Conservation (phyloP, 1,140 invertebrate genomes). For the Drosophila suzukii region DNA sequence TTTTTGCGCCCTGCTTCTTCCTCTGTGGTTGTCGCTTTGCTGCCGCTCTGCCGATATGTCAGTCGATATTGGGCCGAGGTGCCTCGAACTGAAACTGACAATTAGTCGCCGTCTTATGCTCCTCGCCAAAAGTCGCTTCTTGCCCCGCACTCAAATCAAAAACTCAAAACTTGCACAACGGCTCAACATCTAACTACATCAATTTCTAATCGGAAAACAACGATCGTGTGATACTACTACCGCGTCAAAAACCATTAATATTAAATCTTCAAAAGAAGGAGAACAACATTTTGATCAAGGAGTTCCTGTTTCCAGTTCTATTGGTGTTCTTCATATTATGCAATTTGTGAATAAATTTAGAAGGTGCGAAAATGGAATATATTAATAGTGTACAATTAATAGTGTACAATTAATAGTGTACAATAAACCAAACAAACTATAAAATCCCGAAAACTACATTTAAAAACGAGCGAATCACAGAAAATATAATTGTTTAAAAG, state of each 20-base stretch:
- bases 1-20: conserved; percentile 49
- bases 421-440: no score
- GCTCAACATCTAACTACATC: conserved; percentile 4
- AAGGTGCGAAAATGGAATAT: conserved; percentile 45
- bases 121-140: conserved; percentile 81
- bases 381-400: background rate
- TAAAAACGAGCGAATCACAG: background rate
- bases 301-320: conserved; percentile 4
- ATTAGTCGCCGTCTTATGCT: conserved; percentile 84
- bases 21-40: conserved; percentile 79
- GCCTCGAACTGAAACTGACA: conserved; percentile 72
- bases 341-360: conserved; percentile 17
- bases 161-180: conserved; percentile 55
- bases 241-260: background rate
- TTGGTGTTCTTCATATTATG: conserved; percentile 43
- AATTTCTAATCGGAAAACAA: conserved; percentile 8
- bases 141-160: conserved; percentile 43
- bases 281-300: background rate
- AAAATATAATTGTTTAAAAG: no score
- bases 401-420: background rate
- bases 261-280: background rate
- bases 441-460: background rate
- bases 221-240: conserved; percentile 17
- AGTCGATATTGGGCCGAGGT: conserved; percentile 72
- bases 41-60: conserved; percentile 46